A percentile compares a stretch with the other conserved stretches of the same genome.
These are phyloP conservation scores for Lordiphosa collinella DNA, from an alignment of 1,140 invertebrate genomes.

Conservation along the genomic window DNA sequence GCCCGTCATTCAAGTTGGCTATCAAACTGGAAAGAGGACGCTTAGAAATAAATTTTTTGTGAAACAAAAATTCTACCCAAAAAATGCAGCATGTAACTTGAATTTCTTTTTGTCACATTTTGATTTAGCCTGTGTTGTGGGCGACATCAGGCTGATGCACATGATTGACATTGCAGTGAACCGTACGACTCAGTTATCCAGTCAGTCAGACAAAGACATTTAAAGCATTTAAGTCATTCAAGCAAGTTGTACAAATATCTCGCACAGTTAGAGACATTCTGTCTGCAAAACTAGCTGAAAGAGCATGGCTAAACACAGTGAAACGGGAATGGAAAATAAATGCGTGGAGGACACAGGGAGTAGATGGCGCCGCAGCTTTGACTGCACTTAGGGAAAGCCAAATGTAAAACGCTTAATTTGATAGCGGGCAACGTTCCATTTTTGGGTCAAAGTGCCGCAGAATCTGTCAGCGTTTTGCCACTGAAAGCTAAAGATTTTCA, in stretches of 20 bases:
- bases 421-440: conserved; percentile 4
- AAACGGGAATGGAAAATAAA: conserved; percentile 46
- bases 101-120: too few species aligned
- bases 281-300: conserved; percentile 21
- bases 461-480: conserved; percentile 7
- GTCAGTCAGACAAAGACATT: conserved; percentile 54
- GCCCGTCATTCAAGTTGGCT: too few species aligned
- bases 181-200: too few species aligned
- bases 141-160: too few species aligned
- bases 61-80: too few species aligned
- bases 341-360: conserved; percentile 16
- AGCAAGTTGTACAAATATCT: conserved; percentile 54
- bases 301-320: conserved; percentile 31
- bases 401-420: conserved; percentile 53
- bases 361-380: conserved; percentile 41
- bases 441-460: conserved; percentile 36
- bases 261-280: conserved; percentile 23
- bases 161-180: conserved; percentile 55
- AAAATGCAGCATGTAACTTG: too few species aligned
- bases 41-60: too few species aligned
- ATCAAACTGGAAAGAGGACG: too few species aligned
- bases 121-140: too few species aligned
- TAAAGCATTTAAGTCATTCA: conserved; percentile 56
- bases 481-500: conserved; percentile 65
- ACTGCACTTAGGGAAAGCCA: conserved; percentile 12